Percentiles rank a stretch among this genome's conserved stretches.
phyloP scores from a whole-genome alignment of 2,888 invertebrate species.

The Drosophila nigricruria region DNA sequence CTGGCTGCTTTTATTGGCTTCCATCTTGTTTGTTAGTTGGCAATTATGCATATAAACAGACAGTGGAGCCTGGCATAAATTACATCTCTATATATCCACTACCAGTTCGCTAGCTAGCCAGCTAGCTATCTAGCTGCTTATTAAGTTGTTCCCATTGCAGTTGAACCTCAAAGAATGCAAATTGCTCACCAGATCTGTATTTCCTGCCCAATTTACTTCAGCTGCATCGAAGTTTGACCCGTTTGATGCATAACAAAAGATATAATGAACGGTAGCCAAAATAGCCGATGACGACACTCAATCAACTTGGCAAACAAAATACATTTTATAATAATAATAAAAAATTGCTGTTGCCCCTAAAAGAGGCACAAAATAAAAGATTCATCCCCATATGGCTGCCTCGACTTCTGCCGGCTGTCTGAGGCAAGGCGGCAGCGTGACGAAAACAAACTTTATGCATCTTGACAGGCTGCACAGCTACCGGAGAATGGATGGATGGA shows the following conservation, averaged over 20 bases:
- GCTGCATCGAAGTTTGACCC: conserved; percentile 12
- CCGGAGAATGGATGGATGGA: conserved; percentile 38
- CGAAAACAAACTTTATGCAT: conserved; percentile 72
- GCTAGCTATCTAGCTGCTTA: conserved; percentile 61
- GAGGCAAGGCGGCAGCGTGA: conserved; percentile 59
- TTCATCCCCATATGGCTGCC: conserved; percentile 23
- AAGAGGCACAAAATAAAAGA: conserved; percentile 12
- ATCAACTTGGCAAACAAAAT: conserved; percentile 18
- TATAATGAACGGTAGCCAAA: conserved; percentile 58
- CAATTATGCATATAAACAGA: conserved; percentile 70
- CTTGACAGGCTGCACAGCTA: conserved; percentile 61
- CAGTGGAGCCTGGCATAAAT: conserved; percentile 44
- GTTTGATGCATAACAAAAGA: conserved; percentile 23
- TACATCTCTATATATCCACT: conserved; percentile 18
- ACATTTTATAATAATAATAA: conserved; percentile 45
- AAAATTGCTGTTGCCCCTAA: conserved; percentile 38
- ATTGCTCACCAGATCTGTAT: not conserved
- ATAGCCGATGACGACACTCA: conserved; percentile 52
- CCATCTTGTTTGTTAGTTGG: conserved; percentile 23
- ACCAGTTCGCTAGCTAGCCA: conserved; percentile 44
- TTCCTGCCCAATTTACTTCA: conserved; percentile 17
- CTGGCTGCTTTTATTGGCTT: conserved; percentile 39
- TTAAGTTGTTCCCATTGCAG: conserved; percentile 64
- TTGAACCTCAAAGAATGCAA: conserved; percentile 62
- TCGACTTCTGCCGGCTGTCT: conserved; percentile 37